Conservation (phyloP, 53 echinoderm and acorn worm genomes). For the Stichopus horrens region DNA sequence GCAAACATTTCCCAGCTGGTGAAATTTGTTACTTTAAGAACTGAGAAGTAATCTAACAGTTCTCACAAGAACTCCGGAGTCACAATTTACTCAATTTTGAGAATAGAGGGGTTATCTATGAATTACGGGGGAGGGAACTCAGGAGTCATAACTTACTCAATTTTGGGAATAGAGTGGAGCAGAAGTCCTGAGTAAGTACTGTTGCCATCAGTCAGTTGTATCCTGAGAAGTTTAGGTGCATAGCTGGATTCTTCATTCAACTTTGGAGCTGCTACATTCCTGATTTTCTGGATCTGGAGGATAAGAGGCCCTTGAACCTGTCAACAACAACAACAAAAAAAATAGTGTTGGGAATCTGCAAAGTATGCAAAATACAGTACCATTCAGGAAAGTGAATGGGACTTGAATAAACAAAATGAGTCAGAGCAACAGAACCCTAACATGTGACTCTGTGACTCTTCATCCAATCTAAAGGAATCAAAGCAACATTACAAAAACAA, state of each 20-base stretch:
- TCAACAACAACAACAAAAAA: background rate
- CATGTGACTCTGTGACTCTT: too few relatives aligned
- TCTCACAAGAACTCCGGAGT: background rate
- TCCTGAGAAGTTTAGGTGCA: constrained; percentile 77
- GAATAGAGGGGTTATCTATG: background rate
- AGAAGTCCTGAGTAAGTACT: constrained; percentile 69
- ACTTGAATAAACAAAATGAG: too few relatives aligned
- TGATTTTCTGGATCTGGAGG: constrained; percentile 86
- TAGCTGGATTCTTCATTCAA: constrained; percentile 80
- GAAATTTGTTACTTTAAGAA: background rate
- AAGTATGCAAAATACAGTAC: too few relatives aligned
- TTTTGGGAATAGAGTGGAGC: constrained; percentile 71
- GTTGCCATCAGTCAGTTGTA: constrained; percentile 87
- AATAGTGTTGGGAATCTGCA: too few relatives aligned
- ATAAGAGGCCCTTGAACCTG: constrained; percentile 93
- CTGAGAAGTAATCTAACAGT: background rate
- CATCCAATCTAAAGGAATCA: too few relatives aligned
- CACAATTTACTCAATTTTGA: background rate
- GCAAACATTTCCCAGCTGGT: too few relatives aligned
- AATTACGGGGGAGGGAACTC: background rate
- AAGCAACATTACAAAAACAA: too few relatives aligned
- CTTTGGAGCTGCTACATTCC: constrained; percentile 91
- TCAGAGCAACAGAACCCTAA: too few relatives aligned
- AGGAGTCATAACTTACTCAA: constrained; percentile 54
- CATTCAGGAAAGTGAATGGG: too few relatives aligned